Evolutionary conservation across 64 coral and sea anemone species (phyloP), one percentile per base, ranked within the genome.

Genomic region (Montipora sp.): DNA sequence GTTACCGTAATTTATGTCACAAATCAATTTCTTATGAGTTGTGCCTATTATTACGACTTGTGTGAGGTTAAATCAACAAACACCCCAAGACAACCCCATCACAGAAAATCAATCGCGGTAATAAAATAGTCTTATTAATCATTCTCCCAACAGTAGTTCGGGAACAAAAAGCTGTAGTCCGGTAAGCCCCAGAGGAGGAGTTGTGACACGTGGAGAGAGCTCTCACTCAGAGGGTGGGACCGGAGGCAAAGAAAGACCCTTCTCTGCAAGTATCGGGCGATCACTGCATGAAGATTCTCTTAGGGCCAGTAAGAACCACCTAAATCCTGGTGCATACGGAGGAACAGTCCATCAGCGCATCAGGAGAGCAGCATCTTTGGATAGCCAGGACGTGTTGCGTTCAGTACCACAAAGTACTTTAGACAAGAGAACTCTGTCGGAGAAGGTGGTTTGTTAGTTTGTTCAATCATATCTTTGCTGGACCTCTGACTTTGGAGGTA

Each of bases 141-240:
- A 61, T 13, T 18, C 45, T 71, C 48, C 9, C 24, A 50, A 13
- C 45, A 71, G 63, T 51, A 50, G 51, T 8, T 8, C 82, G 20
- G 45, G 82, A 19, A 22, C 61, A 23, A 85, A 85, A 23, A 85
- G 65, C n/a, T 63, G 61, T 19, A 85, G 82, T 11, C 82, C 82
- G 3, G 47, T 70, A 16, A 85, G 82, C 44, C 82, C 65, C 43
- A 48, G 18, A 12, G 82, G 65, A 3, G 73, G 65, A 8, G 71
- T 43, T 66, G 75, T 67, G 76, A 92, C 81, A 2, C 22, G 73
- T 2, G 81, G 44, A 5, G 91, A 93, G 59, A 88, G 83, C 8
- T 80, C 91, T 58, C 83, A 93, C 48, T 93, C 83, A 15, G 84
- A 93, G 24, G 43, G 73, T 14, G 47, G 83, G 11, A 61, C 18